Conservation (phyloP, 1,140 invertebrate genomes). For the Metopolophium dirhodum region DNA sequence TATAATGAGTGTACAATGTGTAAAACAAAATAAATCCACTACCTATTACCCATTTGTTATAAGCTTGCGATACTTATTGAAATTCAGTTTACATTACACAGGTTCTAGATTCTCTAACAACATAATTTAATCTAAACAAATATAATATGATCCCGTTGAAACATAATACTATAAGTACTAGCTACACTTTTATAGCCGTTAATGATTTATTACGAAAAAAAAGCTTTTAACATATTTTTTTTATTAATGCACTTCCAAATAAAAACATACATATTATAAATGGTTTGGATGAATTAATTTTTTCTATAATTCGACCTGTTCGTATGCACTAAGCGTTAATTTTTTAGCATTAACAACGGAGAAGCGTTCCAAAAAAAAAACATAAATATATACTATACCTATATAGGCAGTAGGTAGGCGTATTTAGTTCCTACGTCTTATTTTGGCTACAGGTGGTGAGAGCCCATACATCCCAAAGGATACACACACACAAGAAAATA, state of each 20-base stretch:
- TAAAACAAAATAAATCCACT: constrained; percentile 8
- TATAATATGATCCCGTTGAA: background rate
- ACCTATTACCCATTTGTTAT: background rate
- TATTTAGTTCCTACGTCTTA: background rate
- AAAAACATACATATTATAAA: constrained; percentile 17
- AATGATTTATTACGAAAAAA: constrained; percentile 25
- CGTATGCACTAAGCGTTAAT: background rate
- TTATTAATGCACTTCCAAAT: background rate
- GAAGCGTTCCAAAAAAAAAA: constrained; percentile 4
- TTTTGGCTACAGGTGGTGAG: constrained; percentile 15
- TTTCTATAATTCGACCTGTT: background rate
- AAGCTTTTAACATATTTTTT: background rate
- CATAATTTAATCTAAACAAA: background rate
- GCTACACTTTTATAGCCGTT: background rate
- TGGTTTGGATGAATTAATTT: background rate
- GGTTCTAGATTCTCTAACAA: background rate
- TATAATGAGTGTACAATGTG: background rate
- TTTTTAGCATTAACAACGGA: background rate
- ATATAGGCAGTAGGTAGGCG: background rate
- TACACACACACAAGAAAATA: background rate
- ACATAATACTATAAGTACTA: constrained; percentile 2
- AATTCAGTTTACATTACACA: background rate
- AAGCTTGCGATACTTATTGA: background rate
- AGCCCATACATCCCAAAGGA: background rate
- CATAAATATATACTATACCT: background rate